Evolutionary conservation across 1,140 invertebrate species (phyloP).

Genomic region (Cydia pomonella): DNA sequence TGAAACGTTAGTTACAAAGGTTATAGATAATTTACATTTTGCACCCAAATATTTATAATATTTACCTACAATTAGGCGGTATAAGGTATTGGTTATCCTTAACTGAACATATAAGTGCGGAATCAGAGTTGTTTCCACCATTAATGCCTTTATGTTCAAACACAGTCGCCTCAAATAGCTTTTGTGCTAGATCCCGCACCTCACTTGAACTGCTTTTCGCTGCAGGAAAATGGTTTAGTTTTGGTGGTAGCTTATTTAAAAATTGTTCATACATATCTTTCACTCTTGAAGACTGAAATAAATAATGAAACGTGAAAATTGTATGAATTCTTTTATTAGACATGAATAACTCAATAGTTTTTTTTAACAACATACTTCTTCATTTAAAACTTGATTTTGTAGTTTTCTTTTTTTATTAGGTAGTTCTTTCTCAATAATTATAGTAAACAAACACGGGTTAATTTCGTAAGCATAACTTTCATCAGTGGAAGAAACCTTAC

Average conservation of each 20-base stretch:
- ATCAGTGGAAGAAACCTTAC: slow-evolving; percentile 39
- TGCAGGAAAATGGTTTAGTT: slow-evolving; percentile 47
- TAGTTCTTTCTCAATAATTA: slow-evolving; percentile 37
- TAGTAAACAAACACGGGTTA: slow-evolving; percentile 50
- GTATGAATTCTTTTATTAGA: not conserved
- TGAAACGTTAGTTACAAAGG: slow-evolving; percentile 32
- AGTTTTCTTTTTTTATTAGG: slow-evolving; percentile 45
- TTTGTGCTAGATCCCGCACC: slow-evolving; percentile 54
- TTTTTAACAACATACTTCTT: slow-evolving; percentile 45
- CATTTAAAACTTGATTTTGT: slow-evolving; percentile 37
- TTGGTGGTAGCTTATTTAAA: slow-evolving; percentile 41
- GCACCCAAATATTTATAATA: slow-evolving; percentile 24
- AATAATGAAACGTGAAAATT: not conserved
- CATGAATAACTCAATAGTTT: not conserved
- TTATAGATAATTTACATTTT: slow-evolving; percentile 5
- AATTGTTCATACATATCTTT: slow-evolving; percentile 51
- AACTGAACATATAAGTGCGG: slow-evolving; percentile 57
- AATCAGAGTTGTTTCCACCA: slow-evolving; percentile 63
- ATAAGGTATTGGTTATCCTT: slow-evolving; percentile 61
- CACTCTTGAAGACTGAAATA: slow-evolving; percentile 50
- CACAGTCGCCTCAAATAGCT: slow-evolving; percentile 57
- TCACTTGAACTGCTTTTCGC: slow-evolving; percentile 41
- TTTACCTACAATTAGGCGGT: slow-evolving; percentile 68
- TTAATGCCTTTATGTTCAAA: slow-evolving; percentile 53
- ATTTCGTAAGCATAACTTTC: slow-evolving; percentile 37